Evolutionary conservation across 2,113 vertebrate genomes (phyloP), one percentile per base, ranked within the genome.

Genomic region (Chiloscyllium plagiosum): DNA sequence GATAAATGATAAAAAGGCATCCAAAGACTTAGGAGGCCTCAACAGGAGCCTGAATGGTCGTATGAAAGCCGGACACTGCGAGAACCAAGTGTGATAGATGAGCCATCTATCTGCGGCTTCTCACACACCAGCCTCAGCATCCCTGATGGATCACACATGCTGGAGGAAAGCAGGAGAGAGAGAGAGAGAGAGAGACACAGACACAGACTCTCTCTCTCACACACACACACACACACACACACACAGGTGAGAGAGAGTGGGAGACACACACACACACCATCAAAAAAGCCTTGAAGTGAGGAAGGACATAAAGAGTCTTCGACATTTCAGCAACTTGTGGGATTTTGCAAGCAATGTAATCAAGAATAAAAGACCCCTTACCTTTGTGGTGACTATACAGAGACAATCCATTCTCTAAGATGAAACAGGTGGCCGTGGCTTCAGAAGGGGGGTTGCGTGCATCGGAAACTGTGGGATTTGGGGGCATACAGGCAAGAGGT

Each of bases 191-290:
- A 13, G n/a, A n/a, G n/a, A n/a, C n/a, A 20, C 33, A 42, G 61
- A 93, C 33, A 19, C 61, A 93, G n/a, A n/a, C n/a, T n/a, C n/a
- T n/a, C n/a, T n/a, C n/a, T n/a, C n/a, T n/a, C 29, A 76, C 72
- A 76, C 7, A 20, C 33, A 42, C 89, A 93, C 33, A 19, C 61
- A 93, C 87, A 93, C 1, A n/a, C 33, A 68, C 61, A 68, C 33
- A 20, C 15, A 66, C 66, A n/a, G n/a, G n/a, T n/a, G n/a, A n/a
- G n/a, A n/a, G 5, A 56, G 56, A 56, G 56, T 5, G 56, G 6
- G 56, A 56, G 56, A 29, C 24, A 92, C 20, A 24, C 69, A 24
- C 69, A 96, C 96, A 95, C 83, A 96, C 95, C 86, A 96, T 96
- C 15, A 96, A 80, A 76, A 95, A 69, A 6, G 68, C 68, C 13